Base-by-base conservation (phyloP, 2,888 invertebrate genomes). In the Chirona hameri region DNA sequence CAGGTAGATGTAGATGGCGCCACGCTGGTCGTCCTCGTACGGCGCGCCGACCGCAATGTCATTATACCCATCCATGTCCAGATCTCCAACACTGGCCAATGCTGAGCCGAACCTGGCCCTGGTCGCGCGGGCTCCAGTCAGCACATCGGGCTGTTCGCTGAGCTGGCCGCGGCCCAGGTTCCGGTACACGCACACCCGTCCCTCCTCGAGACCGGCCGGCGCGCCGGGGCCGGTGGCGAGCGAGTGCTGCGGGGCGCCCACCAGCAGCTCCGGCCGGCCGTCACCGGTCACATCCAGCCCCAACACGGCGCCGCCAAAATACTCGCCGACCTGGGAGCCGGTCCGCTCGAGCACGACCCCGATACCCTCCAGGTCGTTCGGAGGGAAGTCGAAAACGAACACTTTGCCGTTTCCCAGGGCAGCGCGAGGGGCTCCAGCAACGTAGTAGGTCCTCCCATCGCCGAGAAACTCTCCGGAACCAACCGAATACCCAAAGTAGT, bases 1-100 rank as follows among this genome's bases (percentile, higher is more conserved):
- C 86, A 89, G 89, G 86, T 91, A 93, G 84, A 93, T 90, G 85
- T 92, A 93, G 0, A 93, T 90, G 0, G 89, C 91, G 10, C 93
- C 93, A 57, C 84, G 84, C 0, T 90, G 90, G 57, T 89, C 88
- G 80, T 91, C 89, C 86, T 92, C 92, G 88, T 91, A 92, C 0
- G 93, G 93, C 1, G 93, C 92, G 60, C 92, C 91, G 52, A 93
- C 89, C 0, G 91, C 92, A 55, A 93, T 87, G 87, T 92, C 87
- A 82, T 85, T 84, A 72, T 84, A 86, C 0, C 84, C 84, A 82
- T 87, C 87, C 69, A 84, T n/a, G n/a, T n/a, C n/a, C n/a, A n/a
- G n/a, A n/a, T n/a, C n/a, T n/a, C n/a, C n/a, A n/a, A n/a, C n/a
- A 69, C 84, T 85, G 12, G 85, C 85, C 14, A 87, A 84, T 10